Conservation (phyloP, 1,140 invertebrate species). For the Drosophila pallidifrons region DNA sequence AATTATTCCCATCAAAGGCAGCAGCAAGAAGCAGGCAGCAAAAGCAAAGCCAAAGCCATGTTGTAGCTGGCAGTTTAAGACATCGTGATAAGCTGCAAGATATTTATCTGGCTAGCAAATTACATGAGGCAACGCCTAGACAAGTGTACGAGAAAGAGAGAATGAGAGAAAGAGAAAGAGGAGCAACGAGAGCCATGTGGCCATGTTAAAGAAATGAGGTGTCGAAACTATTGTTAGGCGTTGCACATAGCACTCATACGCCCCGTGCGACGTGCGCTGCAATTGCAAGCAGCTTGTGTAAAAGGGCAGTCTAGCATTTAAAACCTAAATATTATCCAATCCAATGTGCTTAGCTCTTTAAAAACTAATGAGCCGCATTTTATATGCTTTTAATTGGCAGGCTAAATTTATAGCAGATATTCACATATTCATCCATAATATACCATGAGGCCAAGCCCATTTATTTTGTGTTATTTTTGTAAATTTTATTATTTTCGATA, state of each 20-base stretch:
- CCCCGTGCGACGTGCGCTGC: slow-evolving; percentile 57
- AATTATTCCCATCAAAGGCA: slow-evolving; percentile 82
- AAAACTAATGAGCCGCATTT: slow-evolving; percentile 65
- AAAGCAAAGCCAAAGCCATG: slow-evolving; percentile 22
- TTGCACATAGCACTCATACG: slow-evolving; percentile 60
- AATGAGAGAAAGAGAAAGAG: slow-evolving; percentile 11
- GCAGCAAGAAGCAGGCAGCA: slow-evolving; percentile 31
- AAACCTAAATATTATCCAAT: slow-evolving; percentile 4
- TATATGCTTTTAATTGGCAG: slow-evolving; percentile 73
- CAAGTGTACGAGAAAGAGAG: slow-evolving; percentile 48
- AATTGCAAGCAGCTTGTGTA: slow-evolving; percentile 16
- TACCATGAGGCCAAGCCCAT: slow-evolving; percentile 74
- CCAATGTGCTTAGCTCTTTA: background rate
- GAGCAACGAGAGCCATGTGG: slow-evolving; percentile 31
- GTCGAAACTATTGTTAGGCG: slow-evolving; percentile 72
- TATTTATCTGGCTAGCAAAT: slow-evolving; percentile 80
- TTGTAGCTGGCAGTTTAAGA: slow-evolving; percentile 67
- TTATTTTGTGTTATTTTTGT: slow-evolving; percentile 8
- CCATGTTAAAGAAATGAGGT: slow-evolving; percentile 76
- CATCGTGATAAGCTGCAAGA: slow-evolving; percentile 80
- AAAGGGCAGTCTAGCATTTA: background rate
- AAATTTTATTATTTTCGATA: slow-evolving; percentile 42
- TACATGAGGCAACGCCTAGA: slow-evolving; percentile 78
- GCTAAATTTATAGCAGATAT: slow-evolving; percentile 18
- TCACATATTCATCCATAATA: slow-evolving; percentile 51